Conservation (phyloP, 2,113 vertebrate genomes). For the Mormoops blainvillei region DNA sequence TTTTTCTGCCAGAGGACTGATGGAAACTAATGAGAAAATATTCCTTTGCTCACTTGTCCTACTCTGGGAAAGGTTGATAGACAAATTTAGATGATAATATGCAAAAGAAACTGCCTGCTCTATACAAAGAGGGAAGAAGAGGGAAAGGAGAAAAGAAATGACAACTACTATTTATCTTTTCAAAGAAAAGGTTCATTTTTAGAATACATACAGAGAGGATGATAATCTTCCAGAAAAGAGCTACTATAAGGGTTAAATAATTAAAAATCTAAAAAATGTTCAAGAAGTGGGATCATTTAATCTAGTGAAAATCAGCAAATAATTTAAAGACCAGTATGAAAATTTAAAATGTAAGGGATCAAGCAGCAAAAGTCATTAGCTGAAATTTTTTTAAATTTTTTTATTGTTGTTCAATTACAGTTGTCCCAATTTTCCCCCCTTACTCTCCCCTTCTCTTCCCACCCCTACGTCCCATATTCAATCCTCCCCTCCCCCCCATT, state of each 20-base stretch:
- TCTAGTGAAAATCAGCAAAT: background rate
- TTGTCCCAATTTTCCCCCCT: no score
- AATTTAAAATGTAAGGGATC: background rate
- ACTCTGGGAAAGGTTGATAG: background rate
- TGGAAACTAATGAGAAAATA: slow-evolving; percentile 44
- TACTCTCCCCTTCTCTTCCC: no score
- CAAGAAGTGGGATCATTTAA: background rate
- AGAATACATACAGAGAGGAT: background rate
- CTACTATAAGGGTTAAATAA: background rate
- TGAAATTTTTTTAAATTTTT: background rate
- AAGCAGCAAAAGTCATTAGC: background rate
- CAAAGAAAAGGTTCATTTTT: slow-evolving; percentile 1
- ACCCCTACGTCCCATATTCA: no score
- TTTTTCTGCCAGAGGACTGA: slow-evolving; percentile 65
- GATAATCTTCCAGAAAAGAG: background rate
- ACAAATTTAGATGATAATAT: background rate
- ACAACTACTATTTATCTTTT: background rate
- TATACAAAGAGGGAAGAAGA: background rate
- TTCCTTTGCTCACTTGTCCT: background rate
- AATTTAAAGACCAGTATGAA: background rate
- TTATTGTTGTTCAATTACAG: no score
- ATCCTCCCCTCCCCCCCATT: no score
- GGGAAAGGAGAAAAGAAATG: background rate
- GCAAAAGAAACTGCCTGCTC: background rate
- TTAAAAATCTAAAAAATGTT: background rate